Base-by-base conservation (phyloP, 1,140 invertebrate genomes). In the Oscheius sp. region DNA sequence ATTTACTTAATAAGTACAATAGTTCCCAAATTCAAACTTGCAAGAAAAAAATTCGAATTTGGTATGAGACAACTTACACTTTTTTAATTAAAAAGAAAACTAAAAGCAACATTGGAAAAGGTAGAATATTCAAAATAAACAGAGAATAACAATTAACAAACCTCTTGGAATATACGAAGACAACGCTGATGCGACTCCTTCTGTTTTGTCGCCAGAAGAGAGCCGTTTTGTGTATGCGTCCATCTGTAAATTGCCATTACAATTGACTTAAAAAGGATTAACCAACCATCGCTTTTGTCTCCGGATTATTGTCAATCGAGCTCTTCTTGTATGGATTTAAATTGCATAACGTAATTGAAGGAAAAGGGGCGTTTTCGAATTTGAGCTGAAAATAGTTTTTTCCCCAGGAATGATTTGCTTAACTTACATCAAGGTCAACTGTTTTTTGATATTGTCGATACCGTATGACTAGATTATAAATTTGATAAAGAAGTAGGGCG, bases 301-400 rank as follows among this genome's bases (percentile, higher is more conserved):
- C 64, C n/a, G 79, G 67, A 70, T 83, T 83, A 1, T 73, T 42
- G 28, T 79, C 67, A 38, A 83, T 79, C 10, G 76, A 78, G 49
- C 78, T 79, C 26, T 73, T 77, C 78, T 83, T 83, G 36, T 84
- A 83, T 4, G 82, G 82, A 72, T 83, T 83, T 46, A 83, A 71
- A 79, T 83, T 83, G 63, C 82, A 83, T 73, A 83, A 52, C 4
- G 82, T 84, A 18, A 83, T 82, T n/a, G 75, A 78, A 4, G 82
- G 82, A 62, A 83, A 83, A 34, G 82, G 82, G 20, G 81, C 83
- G 59, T 84, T 84, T 81, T 84, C 80, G 65, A 83, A 83, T 84
- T 83, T 83, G 49, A 84, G 74, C 81, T 83, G 46, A 75, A 82
- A 73, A 23, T 26, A 15, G 29, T 49, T 15, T n/a, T n/a, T n/a